A percentile compares a stretch with the other conserved stretches of the same genome.
These are phyloP conservation scores for Nestor notabilis DNA, from an alignment of 2,113 vertebrate species.

Conservation along the genomic window DNA sequence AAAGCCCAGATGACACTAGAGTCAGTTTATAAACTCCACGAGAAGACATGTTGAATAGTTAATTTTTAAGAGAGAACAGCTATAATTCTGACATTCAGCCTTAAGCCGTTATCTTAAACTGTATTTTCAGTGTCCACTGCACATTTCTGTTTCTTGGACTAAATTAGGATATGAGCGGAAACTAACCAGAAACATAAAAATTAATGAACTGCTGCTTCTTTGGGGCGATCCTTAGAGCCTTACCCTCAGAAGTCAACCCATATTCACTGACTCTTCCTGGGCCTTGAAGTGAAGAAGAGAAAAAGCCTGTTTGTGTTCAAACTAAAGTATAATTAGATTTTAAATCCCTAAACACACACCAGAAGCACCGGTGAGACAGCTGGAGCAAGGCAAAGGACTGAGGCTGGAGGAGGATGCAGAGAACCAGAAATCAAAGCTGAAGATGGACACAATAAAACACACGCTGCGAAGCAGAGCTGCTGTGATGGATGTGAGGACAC, in stretches of 20 bases:
- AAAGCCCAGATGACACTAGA: not conserved
- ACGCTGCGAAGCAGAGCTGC: fast-evolving
- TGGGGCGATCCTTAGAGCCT: not conserved
- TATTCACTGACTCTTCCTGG: not conserved
- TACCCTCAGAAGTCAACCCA: not conserved
- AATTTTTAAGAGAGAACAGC: not conserved
- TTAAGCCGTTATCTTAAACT: not conserved
- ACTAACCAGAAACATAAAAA: not conserved
- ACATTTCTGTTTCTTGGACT: not conserved
- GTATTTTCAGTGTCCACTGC: not conserved
- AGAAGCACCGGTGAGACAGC: not conserved
- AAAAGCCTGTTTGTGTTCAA: not conserved
- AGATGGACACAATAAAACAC: not conserved
- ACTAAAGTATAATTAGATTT: not conserved
- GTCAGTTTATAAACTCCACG: not conserved
- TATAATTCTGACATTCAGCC: not conserved
- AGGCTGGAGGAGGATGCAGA: not conserved
- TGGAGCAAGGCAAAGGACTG: not conserved
- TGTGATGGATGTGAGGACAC: not conserved
- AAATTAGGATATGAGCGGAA: not conserved
- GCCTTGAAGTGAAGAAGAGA: not conserved
- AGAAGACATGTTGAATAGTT: not conserved
- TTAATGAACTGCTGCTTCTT: constrained; percentile 15
- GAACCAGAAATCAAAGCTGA: not conserved
- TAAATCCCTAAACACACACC: not conserved